Evolutionary conservation across 2,797 vertebrate species (phyloP).

Genomic region (Sebastes steindachneri): DNA sequence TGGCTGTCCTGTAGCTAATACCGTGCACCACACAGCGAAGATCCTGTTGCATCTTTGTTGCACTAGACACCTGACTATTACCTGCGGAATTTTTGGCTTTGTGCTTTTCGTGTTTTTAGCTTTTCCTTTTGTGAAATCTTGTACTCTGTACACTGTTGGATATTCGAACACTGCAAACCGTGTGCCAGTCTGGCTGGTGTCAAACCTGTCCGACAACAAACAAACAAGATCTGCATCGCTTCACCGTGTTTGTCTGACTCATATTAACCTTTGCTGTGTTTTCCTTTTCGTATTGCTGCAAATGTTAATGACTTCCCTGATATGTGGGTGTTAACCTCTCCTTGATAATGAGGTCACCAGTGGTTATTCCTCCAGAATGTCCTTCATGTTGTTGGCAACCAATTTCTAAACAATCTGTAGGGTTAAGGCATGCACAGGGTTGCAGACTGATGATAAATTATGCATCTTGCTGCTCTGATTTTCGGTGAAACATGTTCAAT

Average conservation of each 20-base stretch:
- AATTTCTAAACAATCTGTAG: background rate
- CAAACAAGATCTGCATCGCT: background rate
- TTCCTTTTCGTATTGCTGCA: background rate
- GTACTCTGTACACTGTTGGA: background rate
- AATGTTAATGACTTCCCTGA: background rate
- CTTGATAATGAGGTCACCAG: background rate
- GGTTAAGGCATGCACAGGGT: background rate
- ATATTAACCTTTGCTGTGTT: background rate
- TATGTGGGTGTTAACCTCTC: background rate
- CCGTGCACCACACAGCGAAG: too few species aligned
- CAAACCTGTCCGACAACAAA: background rate
- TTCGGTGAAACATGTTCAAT: background rate
- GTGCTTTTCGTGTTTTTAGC: background rate
- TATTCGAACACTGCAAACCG: background rate
- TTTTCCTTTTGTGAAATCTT: background rate
- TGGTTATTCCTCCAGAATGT: background rate
- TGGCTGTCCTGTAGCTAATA: too few species aligned
- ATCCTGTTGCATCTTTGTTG: too few species aligned
- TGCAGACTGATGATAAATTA: background rate
- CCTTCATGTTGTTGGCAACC: background rate
- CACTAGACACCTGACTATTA: background rate
- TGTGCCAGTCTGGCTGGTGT: background rate
- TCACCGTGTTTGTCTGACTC: background rate
- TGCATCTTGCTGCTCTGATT: background rate
- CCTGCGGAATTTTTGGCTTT: rapidly evolving